A percentile compares a stretch with the other conserved stretches of the same genome.
These are phyloP conservation scores for Eledona agricola DNA, from an alignment of 2,888 invertebrate genomes.

Conservation along the genomic window DNA sequence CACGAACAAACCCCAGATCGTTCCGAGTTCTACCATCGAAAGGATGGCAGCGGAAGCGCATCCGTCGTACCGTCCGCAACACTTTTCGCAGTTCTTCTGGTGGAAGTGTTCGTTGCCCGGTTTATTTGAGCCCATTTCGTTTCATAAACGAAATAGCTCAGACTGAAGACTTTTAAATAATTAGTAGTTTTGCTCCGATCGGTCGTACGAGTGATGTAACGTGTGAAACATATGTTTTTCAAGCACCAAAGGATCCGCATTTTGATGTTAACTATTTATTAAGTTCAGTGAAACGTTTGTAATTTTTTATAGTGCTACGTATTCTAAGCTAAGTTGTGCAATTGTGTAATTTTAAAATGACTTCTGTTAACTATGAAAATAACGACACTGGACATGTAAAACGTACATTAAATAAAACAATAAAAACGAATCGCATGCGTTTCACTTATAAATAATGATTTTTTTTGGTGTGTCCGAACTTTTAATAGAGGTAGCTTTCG, in stretches of 20 bases:
- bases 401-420: too few relatives aligned
- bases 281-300: constrained; percentile 5
- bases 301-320: constrained; percentile 26
- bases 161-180: constrained; percentile 20
- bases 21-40: constrained; percentile 1
- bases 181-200: constrained; percentile 1
- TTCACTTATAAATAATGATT: too few relatives aligned
- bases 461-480: too few relatives aligned
- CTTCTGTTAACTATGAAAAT: too few relatives aligned
- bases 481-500: too few relatives aligned
- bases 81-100: constrained; percentile 15
- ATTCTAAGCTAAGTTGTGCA: constrained; percentile 15
- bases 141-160: constrained; percentile 33
- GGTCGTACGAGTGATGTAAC: constrained; percentile 4
- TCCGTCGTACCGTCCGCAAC: constrained; percentile 7
- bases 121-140: constrained; percentile 23
- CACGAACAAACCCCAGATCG: constrained; percentile 30
- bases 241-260: constrained; percentile 1
- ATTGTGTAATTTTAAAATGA: constrained; percentile 24
- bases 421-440: too few relatives aligned
- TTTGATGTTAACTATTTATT: constrained; percentile 19
- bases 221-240: too few relatives aligned
- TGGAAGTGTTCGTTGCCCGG: constrained; percentile 13
- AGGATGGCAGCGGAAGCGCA: constrained; percentile 10
- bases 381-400: too few relatives aligned